Conservation (phyloP, 2,113 vertebrate species). For the Petrocephalus zakoni region DNA sequence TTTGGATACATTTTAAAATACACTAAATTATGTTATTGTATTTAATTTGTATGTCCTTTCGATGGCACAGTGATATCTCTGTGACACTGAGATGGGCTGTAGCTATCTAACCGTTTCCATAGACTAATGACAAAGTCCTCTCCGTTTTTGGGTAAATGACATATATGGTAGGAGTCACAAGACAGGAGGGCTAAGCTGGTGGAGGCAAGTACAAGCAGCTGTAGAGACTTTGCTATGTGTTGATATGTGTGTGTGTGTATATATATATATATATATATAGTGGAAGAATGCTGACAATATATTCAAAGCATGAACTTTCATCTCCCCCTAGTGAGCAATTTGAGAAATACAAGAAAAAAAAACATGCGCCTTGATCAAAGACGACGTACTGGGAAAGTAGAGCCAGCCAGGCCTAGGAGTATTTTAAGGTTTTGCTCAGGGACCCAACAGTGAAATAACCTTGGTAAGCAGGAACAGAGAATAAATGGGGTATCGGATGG, state of each 20-base stretch:
- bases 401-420: neutral
- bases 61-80: neutral
- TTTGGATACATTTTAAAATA: too few species aligned
- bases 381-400: neutral
- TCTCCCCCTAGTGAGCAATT: neutral
- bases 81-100: neutral
- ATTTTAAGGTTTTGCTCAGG: neutral
- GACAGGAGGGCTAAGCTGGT: neutral
- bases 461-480: too few species aligned
- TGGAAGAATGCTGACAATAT: neutral
- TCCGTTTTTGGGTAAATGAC: neutral
- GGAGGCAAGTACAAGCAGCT: neutral
- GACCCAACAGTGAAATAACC: neutral
- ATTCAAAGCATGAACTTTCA: neutral
- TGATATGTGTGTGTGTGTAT: too few species aligned
- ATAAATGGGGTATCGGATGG: too few species aligned
- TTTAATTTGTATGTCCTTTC: neutral
- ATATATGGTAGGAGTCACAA: neutral
- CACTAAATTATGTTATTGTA: neutral
- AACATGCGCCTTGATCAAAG: neutral
- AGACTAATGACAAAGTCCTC: neutral
- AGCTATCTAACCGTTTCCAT: neutral
- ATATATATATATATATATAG: neutral
- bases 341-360: neutral
- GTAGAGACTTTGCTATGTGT: neutral